phyloP scores from a whole-genome alignment of 2,888 invertebrate species.

The Holacanthella duospinosa region DNA sequence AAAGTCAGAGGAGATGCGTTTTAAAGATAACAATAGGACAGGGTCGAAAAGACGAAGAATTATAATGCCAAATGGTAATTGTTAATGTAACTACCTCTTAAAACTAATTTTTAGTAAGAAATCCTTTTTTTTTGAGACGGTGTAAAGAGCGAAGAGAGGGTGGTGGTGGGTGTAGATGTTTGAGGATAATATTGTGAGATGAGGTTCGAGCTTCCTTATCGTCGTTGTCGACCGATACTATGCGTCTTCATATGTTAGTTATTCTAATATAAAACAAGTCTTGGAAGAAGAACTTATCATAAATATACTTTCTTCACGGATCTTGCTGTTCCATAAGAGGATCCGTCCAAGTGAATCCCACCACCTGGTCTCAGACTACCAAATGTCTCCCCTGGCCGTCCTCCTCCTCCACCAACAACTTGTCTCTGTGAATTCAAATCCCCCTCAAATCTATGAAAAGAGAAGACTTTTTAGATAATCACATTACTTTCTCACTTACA shows the following conservation, averaged over 20 bases:
- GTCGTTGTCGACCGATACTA: neutral
- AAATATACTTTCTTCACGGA: slow-evolving; percentile 38
- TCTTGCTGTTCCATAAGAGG: slow-evolving; percentile 34
- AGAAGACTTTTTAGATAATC: slow-evolving; percentile 3
- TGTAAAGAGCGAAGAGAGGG: neutral
- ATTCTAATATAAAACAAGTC: slow-evolving; percentile 2
- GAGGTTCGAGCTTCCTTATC: neutral
- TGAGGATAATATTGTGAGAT: no score
- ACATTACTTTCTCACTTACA: neutral
- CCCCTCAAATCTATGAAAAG: slow-evolving; percentile 18
- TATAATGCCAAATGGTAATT: neutral
- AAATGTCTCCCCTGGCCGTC: slow-evolving; percentile 31
- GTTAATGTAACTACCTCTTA: neutral
- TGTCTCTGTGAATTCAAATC: slow-evolving; percentile 18
- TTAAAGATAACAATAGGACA: neutral
- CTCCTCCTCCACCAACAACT: slow-evolving; percentile 1
- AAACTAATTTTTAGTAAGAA: neutral
- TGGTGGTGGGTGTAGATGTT: no score
- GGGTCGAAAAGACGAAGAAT: neutral
- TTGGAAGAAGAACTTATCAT: slow-evolving; percentile 20
- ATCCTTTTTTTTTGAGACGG: neutral
- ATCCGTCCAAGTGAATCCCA: slow-evolving; percentile 35
- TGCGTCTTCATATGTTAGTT: neutral
- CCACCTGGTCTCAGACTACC: slow-evolving; percentile 36
- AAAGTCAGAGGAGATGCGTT: no score